These are phyloP conservation scores for Pluvialis apricaria DNA, from an alignment of 2,113 vertebrate genomes.

Conservation along the genomic window DNA sequence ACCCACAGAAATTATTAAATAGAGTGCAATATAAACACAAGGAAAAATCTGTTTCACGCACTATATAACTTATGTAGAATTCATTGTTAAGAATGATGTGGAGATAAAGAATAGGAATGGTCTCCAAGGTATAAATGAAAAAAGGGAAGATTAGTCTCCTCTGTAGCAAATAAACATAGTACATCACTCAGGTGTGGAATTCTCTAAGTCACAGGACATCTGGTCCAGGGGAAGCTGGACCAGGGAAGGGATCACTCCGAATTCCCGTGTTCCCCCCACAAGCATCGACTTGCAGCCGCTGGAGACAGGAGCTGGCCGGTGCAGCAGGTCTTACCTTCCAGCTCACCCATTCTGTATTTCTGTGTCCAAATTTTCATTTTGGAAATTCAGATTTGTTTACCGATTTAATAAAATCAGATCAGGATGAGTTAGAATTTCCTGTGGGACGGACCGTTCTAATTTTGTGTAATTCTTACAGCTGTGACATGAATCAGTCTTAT, in stretches of 20 bases:
- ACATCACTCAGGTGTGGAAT: not conserved
- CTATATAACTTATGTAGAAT: conserved; percentile 1
- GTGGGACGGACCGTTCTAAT: not conserved
- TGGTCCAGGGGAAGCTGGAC: not conserved
- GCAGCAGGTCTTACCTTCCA: not conserved
- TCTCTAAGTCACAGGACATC: not conserved
- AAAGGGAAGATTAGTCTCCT: not conserved
- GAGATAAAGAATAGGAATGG: not conserved
- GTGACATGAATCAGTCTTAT: not conserved
- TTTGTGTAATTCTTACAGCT: not conserved
- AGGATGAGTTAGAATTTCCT: not conserved
- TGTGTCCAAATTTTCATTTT: not conserved
- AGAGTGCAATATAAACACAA: not conserved
- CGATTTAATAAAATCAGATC: not conserved
- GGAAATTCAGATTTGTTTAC: not conserved
- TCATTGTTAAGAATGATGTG: not conserved
- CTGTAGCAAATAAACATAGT: not conserved
- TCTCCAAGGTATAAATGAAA: not conserved
- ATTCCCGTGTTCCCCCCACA: not conserved
- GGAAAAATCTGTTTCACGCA: conserved; percentile 2
- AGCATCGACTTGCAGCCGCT: not conserved
- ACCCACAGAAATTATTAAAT: conserved; percentile 17
- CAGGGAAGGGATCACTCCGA: not conserved
- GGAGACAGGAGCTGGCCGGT: not conserved
- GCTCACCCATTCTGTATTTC: not conserved